Evolutionary conservation across 2,888 invertebrate species (phyloP).

Genomic region (Xanthostigma xanthostigma): DNA sequence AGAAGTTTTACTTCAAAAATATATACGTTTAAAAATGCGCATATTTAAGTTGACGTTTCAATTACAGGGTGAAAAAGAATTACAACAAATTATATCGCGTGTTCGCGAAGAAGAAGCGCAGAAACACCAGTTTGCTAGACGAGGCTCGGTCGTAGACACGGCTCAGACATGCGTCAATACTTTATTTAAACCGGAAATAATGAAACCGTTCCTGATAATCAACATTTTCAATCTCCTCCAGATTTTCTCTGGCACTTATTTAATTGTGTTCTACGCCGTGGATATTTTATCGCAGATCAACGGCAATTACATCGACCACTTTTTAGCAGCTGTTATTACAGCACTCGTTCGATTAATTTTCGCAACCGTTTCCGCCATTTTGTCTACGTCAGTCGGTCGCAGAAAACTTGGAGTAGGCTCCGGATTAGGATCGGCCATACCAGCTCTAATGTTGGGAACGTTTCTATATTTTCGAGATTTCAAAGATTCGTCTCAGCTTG

Average conservation of each 20-base stretch:
- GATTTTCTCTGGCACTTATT: slow-evolving; percentile 58
- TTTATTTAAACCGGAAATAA: slow-evolving; percentile 42
- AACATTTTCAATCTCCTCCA: slow-evolving; percentile 58
- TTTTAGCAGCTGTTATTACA: slow-evolving; percentile 50
- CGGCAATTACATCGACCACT: slow-evolving; percentile 30
- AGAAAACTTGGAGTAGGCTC: slow-evolving; percentile 50
- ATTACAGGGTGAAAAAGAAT: slow-evolving; percentile 41
- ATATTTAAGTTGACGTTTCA: slow-evolving; percentile 4
- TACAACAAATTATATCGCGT: slow-evolving; percentile 44
- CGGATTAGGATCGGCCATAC: slow-evolving; percentile 47
- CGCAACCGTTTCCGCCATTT: slow-evolving; percentile 47
- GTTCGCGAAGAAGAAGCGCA: slow-evolving; percentile 39
- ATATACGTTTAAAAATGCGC: not conserved
- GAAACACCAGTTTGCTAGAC: slow-evolving; percentile 22
- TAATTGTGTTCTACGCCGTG: slow-evolving; percentile 66
- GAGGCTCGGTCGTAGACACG: slow-evolving; percentile 7
- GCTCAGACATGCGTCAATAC: slow-evolving; percentile 26
- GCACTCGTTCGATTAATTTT: slow-evolving; percentile 49
- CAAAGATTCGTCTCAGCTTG: slow-evolving; percentile 22
- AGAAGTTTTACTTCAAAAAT: no score
- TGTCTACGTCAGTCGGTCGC: slow-evolving; percentile 47
- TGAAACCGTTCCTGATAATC: slow-evolving; percentile 58
- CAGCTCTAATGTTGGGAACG: slow-evolving; percentile 42
- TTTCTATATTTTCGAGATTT: slow-evolving; percentile 30
- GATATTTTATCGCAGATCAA: slow-evolving; percentile 48